Base-by-base conservation (phyloP, 2,113 vertebrate genomes). In the Marmota monax region DNA sequence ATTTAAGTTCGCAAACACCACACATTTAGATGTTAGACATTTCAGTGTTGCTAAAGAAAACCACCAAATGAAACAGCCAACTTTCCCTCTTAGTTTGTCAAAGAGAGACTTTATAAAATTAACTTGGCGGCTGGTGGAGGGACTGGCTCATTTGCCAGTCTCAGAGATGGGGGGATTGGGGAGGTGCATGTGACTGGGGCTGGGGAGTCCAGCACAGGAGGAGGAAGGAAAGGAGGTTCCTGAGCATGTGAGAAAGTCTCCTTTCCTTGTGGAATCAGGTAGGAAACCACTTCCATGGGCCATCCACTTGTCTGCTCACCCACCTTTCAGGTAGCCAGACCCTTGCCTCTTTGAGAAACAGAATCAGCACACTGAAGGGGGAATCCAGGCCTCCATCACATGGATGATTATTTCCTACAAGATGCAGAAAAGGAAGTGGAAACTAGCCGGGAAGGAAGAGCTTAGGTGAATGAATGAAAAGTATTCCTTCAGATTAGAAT, bases 21-120 rank as follows among this genome's bases (percentile, higher is more conserved):
- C 97, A 96, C 96, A 76, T 80, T 95, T 92, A 94, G 90, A 96
- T 97, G 97, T 96, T 97, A 97, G 96, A 96, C 97, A 97, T 96
- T 96, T 97, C 89, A 73, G 79, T 51, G 84, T 92, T 97, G 96
- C 97, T 97, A 98, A 97, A 98, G 97, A 97, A 97, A 97, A 97
- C 96, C 95, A 96, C 91, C 77, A 88, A 84, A 83, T 37, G 65
- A 91, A 96, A 95, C 93, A 88, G 96, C 97, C 95, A 96, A 94
- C 91, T 94, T 92, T 96, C 86, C 67, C 79, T 96, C 94, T 98
- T 92, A 84, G 91, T 98, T 96, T 93, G 94, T 97, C 96, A 92
- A 86, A 95, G 96, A 95, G 92, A 97, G 92, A 95, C 45, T 97
- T 97, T 84, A 89, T 67, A 92, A 97, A 97, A 95, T 95, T 58